Evolutionary conservation across 2,888 invertebrate species (phyloP).

Genomic region (Lysandra bellargus): DNA sequence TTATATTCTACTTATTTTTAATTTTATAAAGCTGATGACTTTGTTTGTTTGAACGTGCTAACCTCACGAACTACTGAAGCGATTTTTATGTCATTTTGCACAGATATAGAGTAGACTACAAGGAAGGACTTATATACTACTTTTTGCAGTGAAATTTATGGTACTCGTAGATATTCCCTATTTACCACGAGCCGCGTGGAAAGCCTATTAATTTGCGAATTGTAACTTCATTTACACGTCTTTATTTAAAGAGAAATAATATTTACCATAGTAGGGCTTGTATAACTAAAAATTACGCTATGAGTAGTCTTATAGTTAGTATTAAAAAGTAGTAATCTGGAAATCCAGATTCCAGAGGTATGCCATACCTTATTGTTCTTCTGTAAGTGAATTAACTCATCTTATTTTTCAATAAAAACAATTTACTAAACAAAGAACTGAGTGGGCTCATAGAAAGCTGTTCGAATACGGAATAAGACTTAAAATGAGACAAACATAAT

Average conservation of each 20-base stretch:
- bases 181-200: no score
- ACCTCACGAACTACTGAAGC: neutral
- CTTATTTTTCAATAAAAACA: neutral
- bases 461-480: neutral
- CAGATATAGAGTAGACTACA: no score
- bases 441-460: slow-evolving; percentile 22
- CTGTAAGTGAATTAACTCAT: neutral
- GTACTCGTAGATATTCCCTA: no score
- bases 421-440: slow-evolving; percentile 13
- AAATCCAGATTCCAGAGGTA: neutral
- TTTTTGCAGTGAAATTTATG: no score
- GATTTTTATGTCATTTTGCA: no score
- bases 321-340: neutral
- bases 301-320: neutral
- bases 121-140: no score
- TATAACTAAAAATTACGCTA: no score
- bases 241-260: no score
- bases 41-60: neutral
- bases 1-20: neutral
- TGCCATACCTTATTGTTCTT: neutral
- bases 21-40: neutral
- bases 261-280: no score
- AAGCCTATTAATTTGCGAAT: no score
- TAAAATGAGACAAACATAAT: slow-evolving; percentile 8
- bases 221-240: no score